A percentile compares a stretch with the other conserved stretches of the same genome.
Conservation (phyloP, 1,140 invertebrate species). For the Ladona fulva region DNA sequence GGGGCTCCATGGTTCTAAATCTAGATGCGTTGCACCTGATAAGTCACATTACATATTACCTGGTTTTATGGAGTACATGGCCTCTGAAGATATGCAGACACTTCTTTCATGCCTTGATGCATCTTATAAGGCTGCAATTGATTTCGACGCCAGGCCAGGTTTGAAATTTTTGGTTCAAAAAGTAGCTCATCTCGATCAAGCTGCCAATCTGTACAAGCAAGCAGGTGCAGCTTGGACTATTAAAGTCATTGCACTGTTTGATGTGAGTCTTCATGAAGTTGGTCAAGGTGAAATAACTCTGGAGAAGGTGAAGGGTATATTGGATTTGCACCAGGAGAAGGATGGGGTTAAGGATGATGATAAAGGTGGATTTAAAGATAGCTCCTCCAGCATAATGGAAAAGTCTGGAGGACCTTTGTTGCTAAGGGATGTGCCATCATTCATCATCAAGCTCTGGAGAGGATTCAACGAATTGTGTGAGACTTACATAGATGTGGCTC, state of each 20-base stretch:
- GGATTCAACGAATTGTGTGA: conserved; percentile 52
- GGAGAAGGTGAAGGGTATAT: conserved; percentile 53
- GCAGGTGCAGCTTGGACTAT: conserved; percentile 86
- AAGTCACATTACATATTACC: conserved; percentile 22
- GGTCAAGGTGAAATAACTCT: conserved; percentile 47
- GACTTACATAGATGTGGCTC: conserved; percentile 50
- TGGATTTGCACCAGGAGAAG: conserved; percentile 41
- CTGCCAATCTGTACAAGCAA: conserved; percentile 86
- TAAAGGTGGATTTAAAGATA: neutral
- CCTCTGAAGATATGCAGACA: conserved; percentile 48
- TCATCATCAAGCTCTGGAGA: conserved; percentile 34
- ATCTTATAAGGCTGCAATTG: conserved; percentile 67
- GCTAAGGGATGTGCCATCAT: neutral
- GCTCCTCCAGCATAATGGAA: neutral
- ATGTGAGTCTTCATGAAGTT: conserved; percentile 61
- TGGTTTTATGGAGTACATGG: conserved; percentile 39
- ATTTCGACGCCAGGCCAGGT: conserved; percentile 81
- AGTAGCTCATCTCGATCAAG: conserved; percentile 75
- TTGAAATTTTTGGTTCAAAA: conserved; percentile 90
- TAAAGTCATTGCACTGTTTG: conserved; percentile 76
- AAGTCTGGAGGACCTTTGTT: neutral
- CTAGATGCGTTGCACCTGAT: neutral
- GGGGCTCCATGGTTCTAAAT: conserved; percentile 18
- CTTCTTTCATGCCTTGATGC: conserved; percentile 70
- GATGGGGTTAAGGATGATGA: conserved; percentile 20